Conservation (phyloP, 2,797 vertebrate genomes). For the Macrochelys suwanniensis region DNA sequence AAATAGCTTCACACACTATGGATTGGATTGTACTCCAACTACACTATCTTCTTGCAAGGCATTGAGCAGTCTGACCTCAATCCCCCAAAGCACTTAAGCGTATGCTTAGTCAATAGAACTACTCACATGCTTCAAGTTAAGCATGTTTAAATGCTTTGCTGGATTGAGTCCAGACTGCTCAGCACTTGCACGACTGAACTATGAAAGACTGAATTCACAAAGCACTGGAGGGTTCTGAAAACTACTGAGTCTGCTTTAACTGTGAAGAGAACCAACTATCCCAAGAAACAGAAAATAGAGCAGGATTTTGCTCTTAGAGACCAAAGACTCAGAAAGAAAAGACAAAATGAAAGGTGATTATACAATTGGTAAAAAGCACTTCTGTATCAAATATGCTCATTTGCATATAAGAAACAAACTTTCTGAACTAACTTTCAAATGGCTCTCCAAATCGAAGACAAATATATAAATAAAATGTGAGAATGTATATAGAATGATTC, state of each 20-base stretch:
- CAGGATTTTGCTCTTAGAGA: neutral
- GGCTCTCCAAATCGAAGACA: neutral
- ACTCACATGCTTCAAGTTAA: neutral
- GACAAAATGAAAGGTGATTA: neutral
- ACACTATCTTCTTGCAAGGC: neutral
- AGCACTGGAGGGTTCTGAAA: neutral
- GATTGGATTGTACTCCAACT: neutral
- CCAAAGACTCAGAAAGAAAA: neutral
- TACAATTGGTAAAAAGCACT: neutral
- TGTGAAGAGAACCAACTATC: neutral
- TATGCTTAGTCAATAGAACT: neutral
- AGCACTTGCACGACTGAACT: neutral
- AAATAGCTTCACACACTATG: neutral
- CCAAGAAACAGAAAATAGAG: neutral
- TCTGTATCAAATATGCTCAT: neutral
- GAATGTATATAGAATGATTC: neutral
- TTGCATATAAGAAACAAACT: neutral
- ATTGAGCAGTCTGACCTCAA: neutral
- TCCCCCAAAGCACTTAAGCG: neutral
- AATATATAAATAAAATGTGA: neutral
- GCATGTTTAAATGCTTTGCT: neutral
- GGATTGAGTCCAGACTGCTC: neutral
- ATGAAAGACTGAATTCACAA: neutral
- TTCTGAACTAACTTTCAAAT: neutral
- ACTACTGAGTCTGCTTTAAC: neutral